Conservation (phyloP, 1,140 invertebrate species). For the Platorchestia sp. region DNA sequence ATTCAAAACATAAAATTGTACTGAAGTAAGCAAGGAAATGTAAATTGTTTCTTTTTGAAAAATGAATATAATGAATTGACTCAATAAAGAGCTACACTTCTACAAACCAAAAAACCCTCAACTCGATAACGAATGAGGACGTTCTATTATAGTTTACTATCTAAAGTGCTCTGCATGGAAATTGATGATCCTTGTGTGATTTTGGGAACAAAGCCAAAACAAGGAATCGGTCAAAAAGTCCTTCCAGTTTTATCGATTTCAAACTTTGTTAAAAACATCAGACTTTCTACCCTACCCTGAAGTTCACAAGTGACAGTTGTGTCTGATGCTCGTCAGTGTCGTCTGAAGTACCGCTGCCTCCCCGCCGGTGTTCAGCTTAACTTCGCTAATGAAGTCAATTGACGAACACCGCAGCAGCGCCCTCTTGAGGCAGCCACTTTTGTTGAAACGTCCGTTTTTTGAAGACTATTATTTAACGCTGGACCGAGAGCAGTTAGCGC, state of each 20-base stretch:
- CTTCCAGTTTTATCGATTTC: background rate
- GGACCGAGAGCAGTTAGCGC: background rate
- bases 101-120: background rate
- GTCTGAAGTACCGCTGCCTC: background rate
- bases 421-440: background rate
- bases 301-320: background rate
- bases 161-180: background rate
- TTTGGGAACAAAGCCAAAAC: background rate
- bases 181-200: background rate
- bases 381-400: background rate
- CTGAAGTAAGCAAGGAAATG: too few species aligned
- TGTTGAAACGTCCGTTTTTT: background rate
- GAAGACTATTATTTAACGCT: background rate
- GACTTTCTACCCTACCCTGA: background rate
- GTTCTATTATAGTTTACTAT: too few species aligned
- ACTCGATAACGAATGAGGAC: too few species aligned
- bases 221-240: background rate
- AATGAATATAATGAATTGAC: background rate
- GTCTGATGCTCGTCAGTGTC: background rate
- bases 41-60: too few species aligned
- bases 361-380: background rate
- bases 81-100: background rate
- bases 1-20: too few species aligned
- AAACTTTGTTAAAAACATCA: background rate
- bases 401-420: background rate